Evolutionary conservation across 2,113 vertebrate species (phyloP), one percentile per base, ranked within the genome.

Genomic region (Esox niger): DNA sequence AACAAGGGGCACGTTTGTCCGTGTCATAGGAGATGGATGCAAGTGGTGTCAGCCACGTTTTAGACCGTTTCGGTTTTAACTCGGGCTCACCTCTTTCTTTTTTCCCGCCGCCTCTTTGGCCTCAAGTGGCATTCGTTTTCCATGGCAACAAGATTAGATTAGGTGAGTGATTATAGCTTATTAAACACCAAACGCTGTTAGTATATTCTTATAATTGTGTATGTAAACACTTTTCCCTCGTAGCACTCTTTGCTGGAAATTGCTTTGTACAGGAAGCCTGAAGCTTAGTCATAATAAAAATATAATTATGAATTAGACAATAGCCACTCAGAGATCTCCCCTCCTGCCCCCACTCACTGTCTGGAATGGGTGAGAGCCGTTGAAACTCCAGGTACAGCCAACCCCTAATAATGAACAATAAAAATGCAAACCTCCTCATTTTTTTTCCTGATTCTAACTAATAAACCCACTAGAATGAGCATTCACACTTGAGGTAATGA

Each of bases 91-190:
- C 82, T 86, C 90, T 89, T 87, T 89, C 79, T 85, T 90, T 90
- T 90, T 59, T 72, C 57, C 70, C 57, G 26, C 91, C 88, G 90
- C 88, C 90, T 90, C 89, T 89, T 90, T 91, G 90, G 92, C 91
- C 88, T 90, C 90, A 82, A 86, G 88, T 87, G 91, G 88, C 88
- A 83, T 91, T 92, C 88, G 91, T 92, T 93, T 93, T 91, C 93
- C 90, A 93, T 94, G 91, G 93, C 92, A 94, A 93, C 91, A 83
- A 85, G 89, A 92, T 91, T 90, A 91, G 92, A 91, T 91, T 91
- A 92, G 87, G 79, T 77, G 82, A 88, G 89, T 92, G 90, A 90
- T 91, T 91, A 93, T 80, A 79, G 78, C 86, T 91, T 92, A 92
- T 93, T 92, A 92, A n/a, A 90, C 90, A 90, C 82, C 82, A 84